Evolutionary conservation across 1,140 invertebrate genomes (phyloP).

Genomic region (Tetragonula clypearis): DNA sequence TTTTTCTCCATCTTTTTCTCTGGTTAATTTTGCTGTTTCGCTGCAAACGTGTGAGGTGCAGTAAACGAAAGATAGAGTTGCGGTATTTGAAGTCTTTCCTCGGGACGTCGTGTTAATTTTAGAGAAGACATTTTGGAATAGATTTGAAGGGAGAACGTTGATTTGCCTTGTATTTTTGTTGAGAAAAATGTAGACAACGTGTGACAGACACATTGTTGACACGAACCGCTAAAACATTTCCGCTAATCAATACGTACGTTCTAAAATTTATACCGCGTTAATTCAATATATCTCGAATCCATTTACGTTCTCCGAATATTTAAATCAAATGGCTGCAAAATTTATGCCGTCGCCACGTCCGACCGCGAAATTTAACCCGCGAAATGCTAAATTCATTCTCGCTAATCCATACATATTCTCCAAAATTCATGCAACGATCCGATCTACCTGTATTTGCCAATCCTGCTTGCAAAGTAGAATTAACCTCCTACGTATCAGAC

Average conservation of each 20-base stretch:
- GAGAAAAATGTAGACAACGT: background rate
- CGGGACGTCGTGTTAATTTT: too few species aligned
- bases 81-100: background rate
- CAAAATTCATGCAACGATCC: too few species aligned
- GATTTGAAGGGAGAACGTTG: background rate
- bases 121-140: background rate
- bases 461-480: too few species aligned
- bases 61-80: background rate
- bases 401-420: too few species aligned
- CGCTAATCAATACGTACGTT: too few species aligned
- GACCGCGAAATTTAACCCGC: background rate
- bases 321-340: background rate
- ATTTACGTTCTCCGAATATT: background rate
- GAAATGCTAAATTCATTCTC: too few species aligned
- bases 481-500: too few species aligned
- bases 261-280: background rate
- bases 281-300: background rate
- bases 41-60: too few species aligned
- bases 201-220: too few species aligned
- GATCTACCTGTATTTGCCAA: too few species aligned
- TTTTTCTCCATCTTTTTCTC: background rate
- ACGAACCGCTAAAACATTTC: too few species aligned
- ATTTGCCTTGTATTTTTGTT: background rate
- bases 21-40: too few species aligned
- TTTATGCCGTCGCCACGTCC: background rate